These are phyloP conservation scores for Arvicanthis niloticus DNA, from an alignment of 2,113 vertebrate species.

Conservation along the genomic window DNA sequence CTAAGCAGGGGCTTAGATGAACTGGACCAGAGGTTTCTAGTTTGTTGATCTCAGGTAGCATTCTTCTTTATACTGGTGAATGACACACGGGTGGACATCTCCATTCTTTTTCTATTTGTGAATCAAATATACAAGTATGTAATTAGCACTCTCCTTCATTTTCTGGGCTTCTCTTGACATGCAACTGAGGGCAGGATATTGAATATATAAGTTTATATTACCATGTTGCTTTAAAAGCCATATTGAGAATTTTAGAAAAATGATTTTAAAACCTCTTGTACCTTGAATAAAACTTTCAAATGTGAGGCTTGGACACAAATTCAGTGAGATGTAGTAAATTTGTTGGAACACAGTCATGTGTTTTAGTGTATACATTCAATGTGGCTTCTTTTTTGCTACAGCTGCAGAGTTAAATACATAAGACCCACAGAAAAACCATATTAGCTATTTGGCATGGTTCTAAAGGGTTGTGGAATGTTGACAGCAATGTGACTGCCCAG, in stretches of 20 bases:
- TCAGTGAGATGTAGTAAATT: neutral
- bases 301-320: conserved; percentile 44
- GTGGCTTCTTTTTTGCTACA: neutral
- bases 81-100: neutral
- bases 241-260: conserved; percentile 33
- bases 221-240: conserved; percentile 29
- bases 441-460: neutral
- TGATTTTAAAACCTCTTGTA: neutral
- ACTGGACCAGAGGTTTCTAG: neutral
- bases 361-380: neutral
- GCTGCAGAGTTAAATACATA: neutral
- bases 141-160: neutral
- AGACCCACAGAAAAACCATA: neutral
- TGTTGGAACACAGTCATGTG: neutral
- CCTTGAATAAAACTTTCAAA: conserved; percentile 51
- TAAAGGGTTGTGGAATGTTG: neutral
- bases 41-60: neutral
- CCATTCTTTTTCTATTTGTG: neutral
- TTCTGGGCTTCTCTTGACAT: neutral
- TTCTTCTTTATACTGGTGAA: neutral
- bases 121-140: neutral
- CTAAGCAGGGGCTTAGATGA: neutral
- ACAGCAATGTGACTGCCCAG: neutral
- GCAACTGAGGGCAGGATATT: neutral
- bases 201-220: conserved; percentile 27